These are phyloP conservation scores for Bombus soroeensis DNA, from an alignment of 1,140 invertebrate genomes.

Conservation along the genomic window DNA sequence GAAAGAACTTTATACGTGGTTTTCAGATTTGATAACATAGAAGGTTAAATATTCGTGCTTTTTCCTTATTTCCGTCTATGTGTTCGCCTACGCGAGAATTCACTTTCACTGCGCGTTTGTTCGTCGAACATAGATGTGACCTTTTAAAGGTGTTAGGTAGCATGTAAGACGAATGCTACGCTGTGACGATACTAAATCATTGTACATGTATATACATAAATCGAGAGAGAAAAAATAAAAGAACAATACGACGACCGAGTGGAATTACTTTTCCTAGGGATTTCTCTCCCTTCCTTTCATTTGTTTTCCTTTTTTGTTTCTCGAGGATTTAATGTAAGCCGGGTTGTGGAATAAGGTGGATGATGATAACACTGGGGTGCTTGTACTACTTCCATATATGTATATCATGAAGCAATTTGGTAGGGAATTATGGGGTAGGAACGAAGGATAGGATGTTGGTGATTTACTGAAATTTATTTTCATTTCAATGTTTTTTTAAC, in stretches of 20 bases:
- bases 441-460: too few species aligned
- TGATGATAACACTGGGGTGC: not conserved
- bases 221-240: conserved; percentile 64
- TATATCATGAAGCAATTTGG: not conserved
- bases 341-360: not conserved
- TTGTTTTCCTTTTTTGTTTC: not conserved
- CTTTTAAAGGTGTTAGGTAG: conserved; percentile 51
- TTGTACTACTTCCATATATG: not conserved
- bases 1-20: too few species aligned
- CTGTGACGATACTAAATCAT: conserved; percentile 57
- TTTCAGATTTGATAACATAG: not conserved
- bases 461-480: not conserved
- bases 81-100: not conserved
- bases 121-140: conserved; percentile 6
- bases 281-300: not conserved
- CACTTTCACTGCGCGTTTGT: conserved; percentile 5
- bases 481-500: not conserved
- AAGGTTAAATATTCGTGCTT: not conserved
- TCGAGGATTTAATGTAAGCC: not conserved
- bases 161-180: conserved; percentile 51
- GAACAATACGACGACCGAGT: conserved; percentile 44
- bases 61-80: not conserved
- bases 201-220: conserved; percentile 65
- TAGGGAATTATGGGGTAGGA: not conserved
- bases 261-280: conserved; percentile 40